Evolutionary conservation across 2,797 vertebrate genomes (phyloP).

Genomic region (Poeciliopsis paucimaculata): DNA sequence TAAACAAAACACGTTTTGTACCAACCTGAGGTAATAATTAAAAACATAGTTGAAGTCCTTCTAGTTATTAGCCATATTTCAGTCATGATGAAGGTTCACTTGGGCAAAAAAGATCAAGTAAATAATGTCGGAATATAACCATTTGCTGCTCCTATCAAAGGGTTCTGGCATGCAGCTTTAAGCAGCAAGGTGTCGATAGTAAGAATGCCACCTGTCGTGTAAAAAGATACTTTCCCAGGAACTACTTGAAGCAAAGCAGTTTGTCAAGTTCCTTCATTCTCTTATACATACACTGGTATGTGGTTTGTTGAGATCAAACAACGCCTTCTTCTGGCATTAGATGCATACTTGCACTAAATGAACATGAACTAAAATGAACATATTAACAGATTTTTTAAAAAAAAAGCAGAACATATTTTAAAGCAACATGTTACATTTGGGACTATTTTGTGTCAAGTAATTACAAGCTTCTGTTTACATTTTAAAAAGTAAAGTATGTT

Average conservation of each 20-base stretch:
- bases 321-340: background rate
- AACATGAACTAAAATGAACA: background rate
- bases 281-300: background rate
- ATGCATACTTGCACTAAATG: background rate
- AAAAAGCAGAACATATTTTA: background rate
- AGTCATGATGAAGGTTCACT: conserved; percentile 16
- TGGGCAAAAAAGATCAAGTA: background rate
- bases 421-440: background rate
- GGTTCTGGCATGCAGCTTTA: background rate
- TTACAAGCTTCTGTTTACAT: background rate
- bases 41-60: conserved; percentile 21
- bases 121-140: background rate
- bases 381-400: background rate
- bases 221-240: conserved; percentile 16
- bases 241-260: conserved; percentile 38
- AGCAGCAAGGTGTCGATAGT: conserved; percentile 6
- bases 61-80: conserved; percentile 29
- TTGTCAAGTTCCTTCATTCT: conserved; percentile 51
- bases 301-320: background rate
- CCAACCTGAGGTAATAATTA: conserved; percentile 71
- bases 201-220: conserved; percentile 67
- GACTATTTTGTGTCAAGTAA: background rate
- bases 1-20: background rate
- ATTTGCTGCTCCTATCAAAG: conserved; percentile 1
- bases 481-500: background rate